Percentiles rank a stretch among this genome's conserved stretches.
phyloP scores from a whole-genome alignment of 2,888 invertebrate species.

The Epiblema foenella region DNA sequence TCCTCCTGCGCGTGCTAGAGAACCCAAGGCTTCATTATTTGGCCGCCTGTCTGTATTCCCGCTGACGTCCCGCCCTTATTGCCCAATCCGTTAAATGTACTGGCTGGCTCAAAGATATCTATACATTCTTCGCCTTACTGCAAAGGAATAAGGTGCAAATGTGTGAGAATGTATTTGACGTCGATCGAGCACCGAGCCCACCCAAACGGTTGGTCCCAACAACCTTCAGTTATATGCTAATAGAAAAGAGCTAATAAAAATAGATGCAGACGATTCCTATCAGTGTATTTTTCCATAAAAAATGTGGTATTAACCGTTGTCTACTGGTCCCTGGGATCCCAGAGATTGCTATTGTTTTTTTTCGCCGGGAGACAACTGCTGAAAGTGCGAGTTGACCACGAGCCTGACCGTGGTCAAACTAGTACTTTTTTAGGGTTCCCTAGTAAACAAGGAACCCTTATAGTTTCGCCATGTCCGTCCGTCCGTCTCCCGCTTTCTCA shows the following conservation, averaged over 20 bases:
- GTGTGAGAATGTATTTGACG: neutral
- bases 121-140: neutral
- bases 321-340: too few species aligned
- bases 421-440: neutral
- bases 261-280: neutral
- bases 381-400: too few species aligned
- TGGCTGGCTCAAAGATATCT: neutral
- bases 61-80: constrained; percentile 18
- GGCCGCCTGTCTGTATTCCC: constrained; percentile 10
- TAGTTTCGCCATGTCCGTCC: too few species aligned
- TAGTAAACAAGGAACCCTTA: neutral
- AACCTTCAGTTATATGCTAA: constrained; percentile 10
- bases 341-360: too few species aligned
- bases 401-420: neutral
- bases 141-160: neutral
- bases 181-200: neutral
- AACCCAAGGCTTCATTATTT: constrained; percentile 14
- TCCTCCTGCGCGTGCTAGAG: neutral
- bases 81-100: constrained; percentile 12
- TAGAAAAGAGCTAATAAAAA: neutral
- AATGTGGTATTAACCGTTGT: too few species aligned
- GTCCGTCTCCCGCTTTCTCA: too few species aligned
- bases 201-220: neutral
- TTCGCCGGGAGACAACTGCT: too few species aligned
- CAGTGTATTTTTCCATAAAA: too few species aligned